These are phyloP conservation scores for Hydractinia symbiolongicarpus DNA, from an alignment of 30 jellyfish, hydroid and myxozoan species.

Conservation along the genomic window DNA sequence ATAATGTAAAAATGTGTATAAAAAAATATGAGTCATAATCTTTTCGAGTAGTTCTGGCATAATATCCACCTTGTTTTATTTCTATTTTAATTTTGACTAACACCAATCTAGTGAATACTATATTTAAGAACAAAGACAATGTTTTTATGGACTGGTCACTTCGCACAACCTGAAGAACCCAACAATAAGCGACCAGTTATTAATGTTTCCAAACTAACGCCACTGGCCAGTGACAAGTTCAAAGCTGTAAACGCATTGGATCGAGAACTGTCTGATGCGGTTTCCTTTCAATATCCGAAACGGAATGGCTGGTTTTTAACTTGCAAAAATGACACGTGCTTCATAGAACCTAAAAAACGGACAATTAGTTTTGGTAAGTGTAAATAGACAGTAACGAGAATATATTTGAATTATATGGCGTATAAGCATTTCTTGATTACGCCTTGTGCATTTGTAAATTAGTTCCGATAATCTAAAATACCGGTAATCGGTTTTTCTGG, in stretches of 20 bases:
- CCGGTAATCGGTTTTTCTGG: too few relatives aligned
- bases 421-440: too few relatives aligned
- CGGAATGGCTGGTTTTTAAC: constrained; percentile 77
- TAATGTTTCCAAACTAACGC: constrained; percentile 39
- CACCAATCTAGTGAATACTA: too few relatives aligned
- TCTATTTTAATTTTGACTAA: too few relatives aligned
- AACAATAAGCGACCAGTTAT: neutral
- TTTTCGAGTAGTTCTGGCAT: too few relatives aligned
- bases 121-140: neutral
- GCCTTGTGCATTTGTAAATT: too few relatives aligned
- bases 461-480: too few relatives aligned
- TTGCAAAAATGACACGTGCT: constrained; percentile 40
- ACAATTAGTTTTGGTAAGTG: constrained; percentile 49
- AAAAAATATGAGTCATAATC: too few relatives aligned
- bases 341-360: constrained; percentile 50
- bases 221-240: constrained; percentile 57
- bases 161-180: constrained; percentile 9
- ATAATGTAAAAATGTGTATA: too few relatives aligned
- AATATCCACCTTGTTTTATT: too few relatives aligned
- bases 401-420: too few relatives aligned
- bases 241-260: constrained; percentile 43
- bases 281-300: constrained; percentile 52
- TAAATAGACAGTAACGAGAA: neutral
- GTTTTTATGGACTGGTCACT: constrained; percentile 12
- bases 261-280: constrained; percentile 31